Conservation (phyloP, 2,113 vertebrate species). For the Herpailurus yagouaroundi region DNA sequence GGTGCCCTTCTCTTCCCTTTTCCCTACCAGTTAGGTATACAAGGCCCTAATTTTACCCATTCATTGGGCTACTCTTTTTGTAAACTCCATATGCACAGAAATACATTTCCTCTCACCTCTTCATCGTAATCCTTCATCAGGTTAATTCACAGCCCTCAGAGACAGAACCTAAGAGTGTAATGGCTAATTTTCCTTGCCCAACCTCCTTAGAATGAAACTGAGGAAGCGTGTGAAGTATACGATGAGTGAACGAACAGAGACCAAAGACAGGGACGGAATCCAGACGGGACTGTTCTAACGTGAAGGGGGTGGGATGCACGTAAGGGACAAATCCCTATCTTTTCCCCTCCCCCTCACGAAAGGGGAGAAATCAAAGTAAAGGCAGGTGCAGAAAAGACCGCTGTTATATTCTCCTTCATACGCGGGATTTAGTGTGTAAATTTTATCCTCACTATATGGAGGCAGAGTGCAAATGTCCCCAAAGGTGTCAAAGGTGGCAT, state of each 20-base stretch:
- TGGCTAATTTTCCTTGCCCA: neutral
- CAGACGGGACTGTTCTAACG: neutral
- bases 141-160: neutral
- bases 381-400: neutral
- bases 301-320: neutral
- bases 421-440: neutral
- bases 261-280: neutral
- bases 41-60: neutral
- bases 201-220: neutral
- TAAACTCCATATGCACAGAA: neutral
- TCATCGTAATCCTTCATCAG: neutral
- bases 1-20: neutral
- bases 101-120: neutral
- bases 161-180: neutral
- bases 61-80: neutral
- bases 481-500: neutral
- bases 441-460: neutral
- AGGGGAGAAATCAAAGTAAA: neutral
- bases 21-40: neutral
- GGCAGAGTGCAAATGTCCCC: neutral
- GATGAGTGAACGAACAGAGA: neutral
- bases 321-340: neutral
- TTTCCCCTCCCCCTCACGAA: neutral
- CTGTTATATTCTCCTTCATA: neutral
- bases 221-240: neutral